These are phyloP conservation scores for Pocillopora damicornis DNA, from an alignment of 64 coral and sea anemone genomes.

Conservation along the genomic window DNA sequence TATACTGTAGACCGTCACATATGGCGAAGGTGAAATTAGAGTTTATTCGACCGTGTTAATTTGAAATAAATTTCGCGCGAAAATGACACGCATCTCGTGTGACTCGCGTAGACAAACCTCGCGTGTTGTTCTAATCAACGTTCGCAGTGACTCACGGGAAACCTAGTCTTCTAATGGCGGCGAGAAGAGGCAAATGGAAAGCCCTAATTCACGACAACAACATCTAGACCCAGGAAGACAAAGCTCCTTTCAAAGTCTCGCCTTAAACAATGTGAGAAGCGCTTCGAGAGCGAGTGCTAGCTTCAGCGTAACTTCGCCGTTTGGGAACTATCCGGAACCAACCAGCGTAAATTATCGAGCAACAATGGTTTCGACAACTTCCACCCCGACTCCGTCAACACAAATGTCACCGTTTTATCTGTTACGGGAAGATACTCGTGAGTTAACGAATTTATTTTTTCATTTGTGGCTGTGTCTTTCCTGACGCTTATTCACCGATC, in stretches of 20 bases:
- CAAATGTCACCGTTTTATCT: conserved; percentile 85
- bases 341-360: conserved; percentile 1
- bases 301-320: conserved; percentile 5
- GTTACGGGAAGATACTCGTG: conserved; percentile 73
- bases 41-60: not conserved
- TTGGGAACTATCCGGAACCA: not conserved
- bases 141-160: conserved; percentile 45
- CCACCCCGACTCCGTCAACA: conserved; percentile 71
- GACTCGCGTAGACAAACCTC: not conserved
- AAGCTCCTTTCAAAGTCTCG: conserved; percentile 25
- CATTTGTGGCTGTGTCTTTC: not conserved
- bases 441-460: conserved; percentile 17
- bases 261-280: conserved; percentile 52
- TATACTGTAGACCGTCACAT: not conserved
- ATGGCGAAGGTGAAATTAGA: not conserved
- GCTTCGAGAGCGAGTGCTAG: not conserved
- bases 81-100: not conserved
- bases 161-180: conserved; percentile 69
- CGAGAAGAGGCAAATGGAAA: conserved; percentile 65
- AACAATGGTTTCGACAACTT: conserved; percentile 90
- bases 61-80: not conserved
- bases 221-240: conserved; percentile 41
- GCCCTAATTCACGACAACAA: conserved; percentile 33
- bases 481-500: not conserved
- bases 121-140: conserved; percentile 32